Base-by-base conservation (phyloP, 2,113 vertebrate genomes). In the Gymnarchus niloticus region DNA sequence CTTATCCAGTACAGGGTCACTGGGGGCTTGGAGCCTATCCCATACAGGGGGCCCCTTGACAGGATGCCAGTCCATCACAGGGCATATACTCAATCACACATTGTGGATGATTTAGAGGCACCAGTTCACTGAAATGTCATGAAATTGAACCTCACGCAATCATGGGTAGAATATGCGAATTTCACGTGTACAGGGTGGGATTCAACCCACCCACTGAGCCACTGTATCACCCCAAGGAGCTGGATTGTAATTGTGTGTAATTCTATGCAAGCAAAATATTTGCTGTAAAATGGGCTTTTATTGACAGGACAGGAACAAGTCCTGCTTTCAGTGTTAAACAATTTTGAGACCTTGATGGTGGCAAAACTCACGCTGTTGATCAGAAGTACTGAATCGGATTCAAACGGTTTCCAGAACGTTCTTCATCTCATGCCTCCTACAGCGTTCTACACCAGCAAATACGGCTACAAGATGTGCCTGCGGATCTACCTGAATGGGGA, bases 391-490 rank as follows among this genome's bases (percentile, higher is more conserved):
- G 19, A 33, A 41, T 4, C 19, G 23, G 33, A 48, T 23, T 37
- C 17, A 48, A 44, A 17, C 19, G 10, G 44, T 78, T 48, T 44
- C 76, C 14, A 19, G 44, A 78, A 46, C 19, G 9, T 78, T 78
- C 76, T 78, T 44, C 21, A 6, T 78, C 37, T 48, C 21, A 33
- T 56, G 28, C 14, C 25, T 4, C 33, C 57, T 23, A 0, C 89
- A 97, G 98, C 98, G 2, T 95, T 95, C 86, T 95, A 95, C 85
- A 95, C 95, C 86, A 95, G 94, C 87, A 93, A 95, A 25, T 95
- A 95, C 0, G 95, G 95, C 87, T 96, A 96, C 84, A 95, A 93
- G 89, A 95, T 96, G 92, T 96, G 94, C 65, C 91, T 95, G 88
- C 92, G 95, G 65, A 93, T 96, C 81, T 96, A 96, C 69, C 93